Conservation (phyloP, 1,140 invertebrate genomes). For the Sminthurides bifidus region DNA sequence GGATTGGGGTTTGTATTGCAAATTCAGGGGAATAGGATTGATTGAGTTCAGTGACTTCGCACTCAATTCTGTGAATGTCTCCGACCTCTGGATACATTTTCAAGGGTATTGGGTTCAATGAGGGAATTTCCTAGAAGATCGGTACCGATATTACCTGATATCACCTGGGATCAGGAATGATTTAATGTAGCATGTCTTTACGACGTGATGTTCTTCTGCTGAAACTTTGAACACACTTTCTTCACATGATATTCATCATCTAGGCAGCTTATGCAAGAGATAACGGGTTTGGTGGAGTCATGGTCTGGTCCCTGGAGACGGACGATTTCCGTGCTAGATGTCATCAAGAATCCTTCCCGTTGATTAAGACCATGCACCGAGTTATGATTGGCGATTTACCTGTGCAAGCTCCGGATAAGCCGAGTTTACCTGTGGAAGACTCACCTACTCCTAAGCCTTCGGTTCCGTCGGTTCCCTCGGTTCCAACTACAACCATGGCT, state of each 20-base stretch:
- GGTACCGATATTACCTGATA: too few species aligned
- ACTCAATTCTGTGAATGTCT: too few species aligned
- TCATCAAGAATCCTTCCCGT: conserved; percentile 15
- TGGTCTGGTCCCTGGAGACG: conserved; percentile 52
- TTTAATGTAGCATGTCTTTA: too few species aligned
- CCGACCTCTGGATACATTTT: too few species aligned
- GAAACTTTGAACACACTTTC: too few species aligned
- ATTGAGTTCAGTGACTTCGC: not conserved
- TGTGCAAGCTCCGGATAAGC: conserved; percentile 9
- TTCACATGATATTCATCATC: conserved; percentile 40
- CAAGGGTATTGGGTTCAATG: too few species aligned
- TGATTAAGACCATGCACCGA: conserved; percentile 23
- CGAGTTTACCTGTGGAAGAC: too few species aligned
- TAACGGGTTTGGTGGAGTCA: conserved; percentile 42
- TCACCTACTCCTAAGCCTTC: not conserved
- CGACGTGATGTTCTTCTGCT: too few species aligned
- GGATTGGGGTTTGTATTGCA: not conserved
- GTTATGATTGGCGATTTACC: conserved; percentile 22
- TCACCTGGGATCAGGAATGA: too few species aligned
- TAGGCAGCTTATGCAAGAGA: conserved; percentile 26
- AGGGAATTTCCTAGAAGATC: too few species aligned
- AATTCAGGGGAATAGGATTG: too few species aligned
- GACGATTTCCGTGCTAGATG: conserved; percentile 38
- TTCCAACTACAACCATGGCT: not conserved
- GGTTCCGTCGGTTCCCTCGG: not conserved